phyloP scores from a whole-genome alignment of 1,140 invertebrate species.

The Nasonia vitripennis region DNA sequence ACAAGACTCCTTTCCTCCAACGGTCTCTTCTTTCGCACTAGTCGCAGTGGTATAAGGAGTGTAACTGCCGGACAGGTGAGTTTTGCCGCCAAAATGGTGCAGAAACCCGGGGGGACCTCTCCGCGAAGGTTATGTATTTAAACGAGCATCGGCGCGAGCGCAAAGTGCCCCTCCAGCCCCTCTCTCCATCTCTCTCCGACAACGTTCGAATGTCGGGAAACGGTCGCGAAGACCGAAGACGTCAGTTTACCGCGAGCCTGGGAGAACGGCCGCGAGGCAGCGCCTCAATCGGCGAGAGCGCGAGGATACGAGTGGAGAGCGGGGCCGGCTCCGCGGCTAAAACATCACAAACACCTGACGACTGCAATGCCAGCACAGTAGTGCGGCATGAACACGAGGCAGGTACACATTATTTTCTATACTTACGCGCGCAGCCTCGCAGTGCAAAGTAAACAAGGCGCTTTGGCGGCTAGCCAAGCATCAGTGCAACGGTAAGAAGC shows the following conservation, averaged over 20 bases:
- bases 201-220: background rate
- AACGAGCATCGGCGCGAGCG: no score
- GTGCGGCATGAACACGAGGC: slow-evolving; percentile 47
- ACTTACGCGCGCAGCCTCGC: background rate
- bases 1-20: background rate
- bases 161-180: no score
- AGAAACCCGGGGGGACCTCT: background rate
- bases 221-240: background rate
- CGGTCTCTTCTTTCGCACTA: background rate
- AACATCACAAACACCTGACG: slow-evolving; percentile 50
- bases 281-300: slow-evolving; percentile 6
- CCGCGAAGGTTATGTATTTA: slow-evolving; percentile 30
- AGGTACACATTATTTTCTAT: slow-evolving; percentile 5
- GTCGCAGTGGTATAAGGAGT: background rate
- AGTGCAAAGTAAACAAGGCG: background rate
- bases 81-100: slow-evolving; percentile 50
- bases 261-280: slow-evolving; percentile 30
- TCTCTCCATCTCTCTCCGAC: no score
- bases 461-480: no score
- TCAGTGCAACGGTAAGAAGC: no score
- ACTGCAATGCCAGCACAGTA: slow-evolving; percentile 34
- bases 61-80: background rate
- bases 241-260: background rate
- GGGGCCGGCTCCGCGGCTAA: slow-evolving; percentile 23
- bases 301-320: background rate